A percentile compares a stretch with the other conserved stretches of the same genome.
Evolutionary conservation across 2,797 vertebrate genomes (phyloP).

Genomic region (Gephyroberyx darwinii): DNA sequence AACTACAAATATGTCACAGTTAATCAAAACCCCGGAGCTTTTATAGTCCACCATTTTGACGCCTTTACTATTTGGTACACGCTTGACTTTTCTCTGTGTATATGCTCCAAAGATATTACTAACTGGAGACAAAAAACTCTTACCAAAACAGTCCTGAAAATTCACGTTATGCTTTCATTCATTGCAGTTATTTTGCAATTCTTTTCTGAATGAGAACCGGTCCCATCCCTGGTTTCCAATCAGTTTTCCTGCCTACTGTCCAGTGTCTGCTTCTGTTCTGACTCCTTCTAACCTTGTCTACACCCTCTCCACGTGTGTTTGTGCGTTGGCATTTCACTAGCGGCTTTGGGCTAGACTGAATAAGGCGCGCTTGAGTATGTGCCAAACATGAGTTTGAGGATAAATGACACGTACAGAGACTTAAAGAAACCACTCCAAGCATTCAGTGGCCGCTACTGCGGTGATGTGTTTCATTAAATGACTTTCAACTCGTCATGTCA

Average conservation of each 20-base stretch:
- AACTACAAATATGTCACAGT: slow-evolving; percentile 10
- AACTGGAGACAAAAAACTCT: neutral
- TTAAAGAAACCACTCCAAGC: slow-evolving; percentile 3
- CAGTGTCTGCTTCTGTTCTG: neutral
- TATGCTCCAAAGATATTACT: neutral
- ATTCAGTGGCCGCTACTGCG: neutral
- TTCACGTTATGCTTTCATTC: neutral
- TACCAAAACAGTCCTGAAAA: neutral
- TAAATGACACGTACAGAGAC: slow-evolving; percentile 37
- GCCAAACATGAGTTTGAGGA: slow-evolving; percentile 58
- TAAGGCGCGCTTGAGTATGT: slow-evolving; percentile 57
- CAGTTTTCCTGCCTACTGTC: neutral
- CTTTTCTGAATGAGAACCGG: neutral
- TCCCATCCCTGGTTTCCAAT: neutral
- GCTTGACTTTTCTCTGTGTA: too few relatives aligned
- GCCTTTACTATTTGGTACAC: too few relatives aligned
- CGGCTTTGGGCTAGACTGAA: slow-evolving; percentile 47
- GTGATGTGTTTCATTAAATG: neutral
- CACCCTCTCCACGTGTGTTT: slow-evolving; percentile 47
- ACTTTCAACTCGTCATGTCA: neutral
- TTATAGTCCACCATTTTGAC: too few relatives aligned
- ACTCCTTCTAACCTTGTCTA: slow-evolving; percentile 27
- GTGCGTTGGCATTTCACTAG: neutral
- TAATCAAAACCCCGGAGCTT: neutral
- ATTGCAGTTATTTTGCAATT: neutral